Percentiles rank a stretch among this genome's conserved stretches.
Conservation (phyloP, 2,888 invertebrate species). For the Amphipyra tragopoginis region DNA sequence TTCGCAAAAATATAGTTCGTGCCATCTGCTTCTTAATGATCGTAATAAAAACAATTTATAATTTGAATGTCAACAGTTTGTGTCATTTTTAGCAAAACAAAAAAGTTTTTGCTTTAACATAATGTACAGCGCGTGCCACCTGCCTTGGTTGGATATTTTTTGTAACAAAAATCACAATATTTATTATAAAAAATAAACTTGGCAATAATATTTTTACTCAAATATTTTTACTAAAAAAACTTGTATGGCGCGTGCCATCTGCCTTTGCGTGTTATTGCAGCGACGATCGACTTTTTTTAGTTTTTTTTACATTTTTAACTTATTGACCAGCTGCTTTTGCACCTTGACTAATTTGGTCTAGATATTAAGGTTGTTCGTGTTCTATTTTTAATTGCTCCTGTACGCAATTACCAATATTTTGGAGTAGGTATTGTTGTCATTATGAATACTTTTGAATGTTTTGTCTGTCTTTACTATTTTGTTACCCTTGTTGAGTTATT, state of each 20-base stretch:
- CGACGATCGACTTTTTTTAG: conserved; percentile 41
- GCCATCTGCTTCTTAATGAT: conserved; percentile 16
- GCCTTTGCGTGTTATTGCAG: conserved; percentile 43
- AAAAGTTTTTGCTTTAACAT: background rate
- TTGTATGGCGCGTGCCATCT: conserved; percentile 64
- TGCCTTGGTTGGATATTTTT: conserved; percentile 1
- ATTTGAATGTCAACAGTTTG: background rate
- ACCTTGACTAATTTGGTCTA: conserved; percentile 43
- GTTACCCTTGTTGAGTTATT: background rate
- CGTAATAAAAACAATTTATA: background rate
- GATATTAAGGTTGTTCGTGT: background rate
- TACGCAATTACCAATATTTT: background rate
- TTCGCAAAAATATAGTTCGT: background rate
- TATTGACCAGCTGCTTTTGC: conserved; percentile 52
- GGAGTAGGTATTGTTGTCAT: too few species aligned
- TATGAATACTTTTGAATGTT: too few species aligned
- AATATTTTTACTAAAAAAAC: conserved; percentile 10
- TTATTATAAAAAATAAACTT: background rate
- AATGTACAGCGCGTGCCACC: background rate
- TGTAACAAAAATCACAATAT: background rate
- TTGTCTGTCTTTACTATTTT: too few species aligned
- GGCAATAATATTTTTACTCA: background rate
- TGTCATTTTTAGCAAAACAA: background rate
- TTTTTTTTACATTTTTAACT: conserved; percentile 43
- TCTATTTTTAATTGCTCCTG: background rate